phyloP scores from a whole-genome alignment of 2,888 invertebrate species.

The Meganola albula region DNA sequence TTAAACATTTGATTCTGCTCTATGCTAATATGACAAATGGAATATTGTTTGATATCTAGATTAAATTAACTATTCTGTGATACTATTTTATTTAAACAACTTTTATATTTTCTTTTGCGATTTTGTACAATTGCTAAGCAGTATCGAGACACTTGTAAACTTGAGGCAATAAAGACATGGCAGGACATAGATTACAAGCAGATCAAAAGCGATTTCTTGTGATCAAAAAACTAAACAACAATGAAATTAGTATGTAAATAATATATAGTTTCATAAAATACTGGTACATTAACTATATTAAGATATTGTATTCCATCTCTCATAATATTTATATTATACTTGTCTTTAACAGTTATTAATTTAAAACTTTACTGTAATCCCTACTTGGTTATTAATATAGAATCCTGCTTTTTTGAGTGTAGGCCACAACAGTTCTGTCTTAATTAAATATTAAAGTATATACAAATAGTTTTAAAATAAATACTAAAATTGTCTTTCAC shows the following conservation, averaged over 20 bases:
- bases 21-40: slow-evolving; percentile 77
- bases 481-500: slow-evolving; percentile 33
- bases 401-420: slow-evolving; percentile 20
- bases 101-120: slow-evolving; percentile 72
- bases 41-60: slow-evolving; percentile 76
- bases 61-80: slow-evolving; percentile 72
- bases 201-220: slow-evolving; percentile 25
- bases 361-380: too few species aligned
- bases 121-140: slow-evolving; percentile 60
- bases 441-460: slow-evolving; percentile 28
- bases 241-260: slow-evolving; percentile 21
- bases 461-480: slow-evolving; percentile 30
- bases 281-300: slow-evolving; percentile 25
- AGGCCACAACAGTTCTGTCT: slow-evolving; percentile 27
- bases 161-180: slow-evolving; percentile 45
- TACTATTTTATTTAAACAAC: slow-evolving; percentile 76
- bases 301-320: slow-evolving; percentile 11
- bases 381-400: slow-evolving; percentile 1
- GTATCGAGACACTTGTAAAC: slow-evolving; percentile 41
- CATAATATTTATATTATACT: neutral
- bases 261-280: slow-evolving; percentile 22
- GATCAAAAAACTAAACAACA: slow-evolving; percentile 23
- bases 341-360: too few species aligned
- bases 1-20: slow-evolving; percentile 73
- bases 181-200: slow-evolving; percentile 33